Base-by-base conservation (phyloP, 2,113 vertebrate genomes). In the Pardalotus punctatus region DNA sequence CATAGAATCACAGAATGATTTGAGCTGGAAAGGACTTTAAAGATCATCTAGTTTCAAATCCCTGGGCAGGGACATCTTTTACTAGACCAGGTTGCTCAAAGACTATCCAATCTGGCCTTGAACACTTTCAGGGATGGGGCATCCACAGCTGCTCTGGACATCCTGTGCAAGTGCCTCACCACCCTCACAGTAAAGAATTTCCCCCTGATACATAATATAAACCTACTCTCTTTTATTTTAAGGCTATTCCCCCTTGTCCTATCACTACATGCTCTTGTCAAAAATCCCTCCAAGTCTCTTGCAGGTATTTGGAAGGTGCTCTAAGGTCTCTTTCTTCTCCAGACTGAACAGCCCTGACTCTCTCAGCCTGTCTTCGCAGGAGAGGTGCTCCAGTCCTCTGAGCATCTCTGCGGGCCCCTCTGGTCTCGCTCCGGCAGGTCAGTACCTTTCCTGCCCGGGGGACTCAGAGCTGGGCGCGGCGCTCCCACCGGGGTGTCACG, bases 401-500 rank as follows among this genome's bases (percentile, higher is more conserved):
- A 38, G 69, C 60, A 74, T 10, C 86, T 16, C 11, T 2, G 1
- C 45, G 35, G 35, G 38, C 23, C 35, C 2, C 25, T 22, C 40
- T 11, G 27, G 35, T 33, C 33, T 7, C 11, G 0, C 57, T 56
- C 4, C 42, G 3, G 42, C 35, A 9, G 33, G 15, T n/a, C 28
- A 3, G 0, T 12, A 1, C 21, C 48, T 10, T 19, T 18, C 3
- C 40, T 0, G 48, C 10, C n/a, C 64, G n/a, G 18, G 50, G 27
- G 42, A 1, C 7, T 19, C 71, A 2, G 53, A 12, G 61, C 42
- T 12, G 81, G 29, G 5, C 1, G 4, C 42, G 1, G 69, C 1
- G 42, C n/a, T 47, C 15, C 66, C 0, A 48, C 12, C 48, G 47
- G 45, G 29, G 1, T 56, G 31, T 27, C 17, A 5, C 0, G 18